These are phyloP conservation scores for Battus philenor DNA, from an alignment of 1,140 invertebrate species.

Conservation along the genomic window DNA sequence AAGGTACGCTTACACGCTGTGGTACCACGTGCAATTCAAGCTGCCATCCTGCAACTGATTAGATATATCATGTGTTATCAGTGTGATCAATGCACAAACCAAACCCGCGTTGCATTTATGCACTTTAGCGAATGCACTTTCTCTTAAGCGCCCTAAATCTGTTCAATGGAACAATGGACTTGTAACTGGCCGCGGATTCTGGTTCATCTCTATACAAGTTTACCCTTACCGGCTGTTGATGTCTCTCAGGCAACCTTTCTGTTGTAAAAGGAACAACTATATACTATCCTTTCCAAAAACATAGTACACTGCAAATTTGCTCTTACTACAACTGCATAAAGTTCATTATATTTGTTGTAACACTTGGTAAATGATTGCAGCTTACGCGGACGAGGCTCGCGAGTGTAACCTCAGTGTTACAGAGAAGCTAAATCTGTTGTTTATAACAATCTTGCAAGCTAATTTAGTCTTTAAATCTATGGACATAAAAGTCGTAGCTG, in stretches of 20 bases:
- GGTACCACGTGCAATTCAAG: no score
- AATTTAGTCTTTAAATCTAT: slow-evolving; percentile 15
- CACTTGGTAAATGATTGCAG: not conserved
- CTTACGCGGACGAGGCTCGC: not conserved
- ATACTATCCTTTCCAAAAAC: not conserved
- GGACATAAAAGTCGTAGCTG: no score
- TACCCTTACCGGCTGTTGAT: no score
- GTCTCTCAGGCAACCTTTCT: no score
- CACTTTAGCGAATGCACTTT: not conserved
- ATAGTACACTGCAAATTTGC: not conserved
- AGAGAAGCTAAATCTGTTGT: slow-evolving; percentile 41
- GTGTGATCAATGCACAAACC: no score
- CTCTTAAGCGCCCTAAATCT: not conserved
- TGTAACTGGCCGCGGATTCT: not conserved
- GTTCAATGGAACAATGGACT: not conserved
- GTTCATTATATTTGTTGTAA: not conserved
- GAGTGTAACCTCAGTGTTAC: slow-evolving; percentile 22
- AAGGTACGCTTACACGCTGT: no score
- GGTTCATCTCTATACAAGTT: no score
- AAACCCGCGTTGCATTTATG: no score
- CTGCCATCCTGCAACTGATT: no score
- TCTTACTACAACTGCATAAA: not conserved
- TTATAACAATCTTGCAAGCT: not conserved
- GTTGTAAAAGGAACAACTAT: no score
- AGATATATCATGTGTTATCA: no score